phyloP scores from a whole-genome alignment of 2,888 invertebrate genomes.

The Nemoura dubitans region DNA sequence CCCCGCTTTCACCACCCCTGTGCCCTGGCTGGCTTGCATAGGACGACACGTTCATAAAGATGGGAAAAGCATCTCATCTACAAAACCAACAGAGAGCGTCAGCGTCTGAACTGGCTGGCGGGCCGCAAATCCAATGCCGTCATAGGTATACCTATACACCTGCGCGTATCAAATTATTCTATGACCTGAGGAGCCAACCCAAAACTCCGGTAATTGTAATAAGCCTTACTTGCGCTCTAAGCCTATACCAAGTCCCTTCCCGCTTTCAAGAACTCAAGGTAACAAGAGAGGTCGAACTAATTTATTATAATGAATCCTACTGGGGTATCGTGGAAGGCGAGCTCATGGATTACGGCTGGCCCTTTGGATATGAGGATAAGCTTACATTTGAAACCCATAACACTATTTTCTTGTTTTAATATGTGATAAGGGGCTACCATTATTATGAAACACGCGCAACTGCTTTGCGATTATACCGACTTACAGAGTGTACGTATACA shows the following conservation, averaged over 20 bases:
- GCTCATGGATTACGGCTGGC: background rate
- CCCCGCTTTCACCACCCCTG: background rate
- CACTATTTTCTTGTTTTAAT: background rate
- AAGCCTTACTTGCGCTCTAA: slow-evolving; percentile 14
- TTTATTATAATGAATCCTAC: slow-evolving; percentile 41
- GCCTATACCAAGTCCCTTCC: background rate
- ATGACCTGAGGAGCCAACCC: background rate
- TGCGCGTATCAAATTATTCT: background rate
- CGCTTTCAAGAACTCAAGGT: background rate
- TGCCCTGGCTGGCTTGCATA: background rate
- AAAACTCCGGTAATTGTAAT: slow-evolving; percentile 31
- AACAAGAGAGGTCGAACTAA: slow-evolving; percentile 16
- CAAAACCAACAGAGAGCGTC: background rate
- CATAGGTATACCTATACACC: background rate
- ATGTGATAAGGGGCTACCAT: background rate
- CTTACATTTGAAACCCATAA: background rate
- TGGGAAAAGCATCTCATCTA: slow-evolving; percentile 22
- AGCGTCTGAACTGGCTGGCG: background rate
- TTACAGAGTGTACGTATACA: too few species aligned
- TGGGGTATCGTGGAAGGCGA: background rate
- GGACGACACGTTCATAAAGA: slow-evolving; percentile 21
- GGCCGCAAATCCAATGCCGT: slow-evolving; percentile 1
- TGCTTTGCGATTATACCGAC: background rate
- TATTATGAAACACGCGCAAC: background rate
- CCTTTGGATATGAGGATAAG: background rate